Evolutionary conservation across 2,113 vertebrate species (phyloP), one percentile per base, ranked within the genome.

Genomic region (Heterochromis multidens): DNA sequence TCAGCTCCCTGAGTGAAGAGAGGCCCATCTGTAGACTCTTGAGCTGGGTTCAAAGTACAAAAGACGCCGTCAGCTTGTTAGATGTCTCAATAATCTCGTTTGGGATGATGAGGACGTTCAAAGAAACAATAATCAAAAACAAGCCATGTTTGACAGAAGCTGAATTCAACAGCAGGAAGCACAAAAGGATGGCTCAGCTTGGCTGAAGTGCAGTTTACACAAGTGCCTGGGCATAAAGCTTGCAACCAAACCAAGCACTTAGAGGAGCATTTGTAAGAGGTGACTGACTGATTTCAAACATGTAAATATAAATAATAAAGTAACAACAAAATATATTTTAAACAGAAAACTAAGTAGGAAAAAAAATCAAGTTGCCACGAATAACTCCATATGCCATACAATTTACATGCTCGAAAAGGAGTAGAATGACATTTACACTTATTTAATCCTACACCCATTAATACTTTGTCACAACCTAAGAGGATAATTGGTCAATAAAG

Each of bases 101-200:
- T 33, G 81, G 52, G 40, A 37, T 49, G 61, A 84, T 35, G 27
- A 77, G 33, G 77, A 65, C 29, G 70, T 81, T 21, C 21, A 63
- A 72, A 21, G 59, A 84, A 80, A 85, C 62, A 35, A 52, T 85
- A 78, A 85, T 90, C 82, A 85, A 82, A n/a, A 29, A 60, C 27
- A n/a, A 61, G 35, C 19, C 14, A 8, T 31, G 25, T 80, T 49
- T 74, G 67, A 43, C 27, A 56, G 5, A 16, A 62, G 57, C 43
- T 52, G 46, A 74, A 72, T 31, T 72, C 43, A 52, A 49, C 16
- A 49, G 40, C 67, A 72, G 25, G 49, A 52, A 13, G 43, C 23
- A 29, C 25, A 21, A 13, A 52, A 52, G 49, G 17, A 21, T 6
- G 29, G 43, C 31, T 52, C 43, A 7, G 43, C 67, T 74, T 52